Evolutionary conservation across 2,797 vertebrate species (phyloP), one percentile per base, ranked within the genome.

Genomic region (Echeneis naucrates): DNA sequence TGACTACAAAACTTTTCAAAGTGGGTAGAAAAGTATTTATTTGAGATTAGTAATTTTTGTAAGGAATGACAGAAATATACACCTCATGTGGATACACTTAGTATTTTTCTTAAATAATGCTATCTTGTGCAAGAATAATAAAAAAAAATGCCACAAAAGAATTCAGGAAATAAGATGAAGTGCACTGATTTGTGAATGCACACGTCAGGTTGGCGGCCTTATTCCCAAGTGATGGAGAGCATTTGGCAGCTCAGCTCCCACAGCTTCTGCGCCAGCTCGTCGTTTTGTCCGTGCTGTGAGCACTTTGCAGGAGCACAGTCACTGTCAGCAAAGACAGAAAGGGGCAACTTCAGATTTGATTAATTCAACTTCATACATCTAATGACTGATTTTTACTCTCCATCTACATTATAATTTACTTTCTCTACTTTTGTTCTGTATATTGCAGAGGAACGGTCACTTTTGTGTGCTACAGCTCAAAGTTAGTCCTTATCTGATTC

Each of bases 221-320:
- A 94, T 2, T 93, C 92, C 94, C 94, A 95, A 1, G 86, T 75
- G 33, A 95, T 47, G 16, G 81, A 78, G 38, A 94, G 92, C 89
- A 92, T 67, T 64, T 30, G 70, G 55, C 94, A 95, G 90, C 90
- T 95, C 71, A 94, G 77, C 37, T 94, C 93, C 94, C 94, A 95
- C 57, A 95, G 51, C 75, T 90, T 91, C 89, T 93, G 66, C 0
- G 93, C 94, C 79, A 87, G 0, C 1, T 70, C 72, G 30, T 95
- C 93, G 33, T 94, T 79, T 71, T 78, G 83, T 1, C 80, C 94
- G 0, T 84, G 84, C 0, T 38, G 54, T 0, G 92, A 93, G 85
- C 90, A 90, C 60, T 12, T 83, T n/a, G 93, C 89, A 14, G 88
- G 79, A 27, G 94, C 90, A 17, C 93, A 95, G 81, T 93, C 94